Base-by-base conservation (phyloP, 2,888 invertebrate genomes). In the Chesias legatella region DNA sequence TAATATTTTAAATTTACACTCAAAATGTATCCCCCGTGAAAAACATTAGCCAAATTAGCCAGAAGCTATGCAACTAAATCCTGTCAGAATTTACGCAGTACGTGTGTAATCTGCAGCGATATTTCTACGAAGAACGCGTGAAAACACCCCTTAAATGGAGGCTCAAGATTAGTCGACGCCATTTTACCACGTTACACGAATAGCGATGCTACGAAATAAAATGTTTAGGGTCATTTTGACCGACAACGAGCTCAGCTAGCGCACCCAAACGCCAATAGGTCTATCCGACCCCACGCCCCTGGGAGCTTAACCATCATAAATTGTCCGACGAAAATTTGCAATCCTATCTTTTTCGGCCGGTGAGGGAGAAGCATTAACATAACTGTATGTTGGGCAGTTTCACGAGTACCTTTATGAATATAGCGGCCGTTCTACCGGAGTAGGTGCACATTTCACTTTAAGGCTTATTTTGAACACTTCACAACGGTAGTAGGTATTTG, bases 291-390 rank as follows among this genome's bases (percentile, higher is more conserved):
- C 71, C 61, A 60, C 62, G 64, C 71, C 68, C 73, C 71, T 72
- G 75, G 80, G 79, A 72, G 69, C 75, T 80, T 67, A 72, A 76
- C 66, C 68, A 75, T 80, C 86, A 80, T 89, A 88, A 88, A 88
- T 85, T 88, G 81, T 79, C 79, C 73, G 79, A 81, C 79, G 77
- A 83, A 84, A 88, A 89, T 88, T 88, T 86, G 88, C 85, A 88
- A 88, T 86, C 82, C 79, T 84, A 82, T 86, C 82, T 85, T 77
- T 79, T 76, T 63, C 69, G 74, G 72, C 75, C 75, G 72, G 75
- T 76, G 73, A 79, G 81, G 83, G 81, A 73, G 78, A 70, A 41
- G 67, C 78, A 82, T 86, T 85, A 85, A 82, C 85, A 86, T 88
- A 85, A 85, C 81, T 78, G 78, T 79, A 77, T 73, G 76, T 73